These are phyloP conservation scores for Taphrorychus bicolor DNA, from an alignment of 2,888 invertebrate genomes.

Conservation along the genomic window DNA sequence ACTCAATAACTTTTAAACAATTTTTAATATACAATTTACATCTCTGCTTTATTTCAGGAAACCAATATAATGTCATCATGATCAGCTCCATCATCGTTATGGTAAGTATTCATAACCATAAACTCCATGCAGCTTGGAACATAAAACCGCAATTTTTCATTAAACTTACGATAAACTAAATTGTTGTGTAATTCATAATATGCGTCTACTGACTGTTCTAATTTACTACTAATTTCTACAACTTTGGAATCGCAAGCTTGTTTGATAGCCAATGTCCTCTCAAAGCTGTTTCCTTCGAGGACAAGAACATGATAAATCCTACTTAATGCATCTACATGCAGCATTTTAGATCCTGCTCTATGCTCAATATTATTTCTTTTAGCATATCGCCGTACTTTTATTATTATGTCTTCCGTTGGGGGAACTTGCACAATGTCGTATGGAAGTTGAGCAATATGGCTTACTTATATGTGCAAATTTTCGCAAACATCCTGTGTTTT, in stretches of 20 bases:
- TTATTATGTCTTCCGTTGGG: too few relatives aligned
- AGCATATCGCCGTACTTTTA: too few relatives aligned
- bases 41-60: slow-evolving; percentile 42
- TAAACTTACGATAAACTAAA: slow-evolving; percentile 15
- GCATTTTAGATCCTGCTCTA: slow-evolving; percentile 33
- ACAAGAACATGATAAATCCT: slow-evolving; percentile 23
- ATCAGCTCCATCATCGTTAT: slow-evolving; percentile 39
- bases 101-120: slow-evolving; percentile 26
- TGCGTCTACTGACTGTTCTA: background rate
- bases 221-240: background rate
- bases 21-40: slow-evolving; percentile 36
- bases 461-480: too few relatives aligned
- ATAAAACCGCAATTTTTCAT: slow-evolving; percentile 9
- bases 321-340: slow-evolving; percentile 38
- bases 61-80: slow-evolving; percentile 39
- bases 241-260: slow-evolving; percentile 25
- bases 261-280: slow-evolving; percentile 19
- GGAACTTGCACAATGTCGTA: too few relatives aligned
- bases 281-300: slow-evolving; percentile 28
- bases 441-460: too few relatives aligned
- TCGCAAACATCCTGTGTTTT: too few relatives aligned
- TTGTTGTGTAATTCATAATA: slow-evolving; percentile 9
- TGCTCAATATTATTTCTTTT: slow-evolving; percentile 33
- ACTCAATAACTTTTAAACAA: slow-evolving; percentile 47
- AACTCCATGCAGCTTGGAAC: slow-evolving; percentile 7